phyloP scores from a whole-genome alignment of 2,888 invertebrate genomes.

The Sarcophaga subvicina region DNA sequence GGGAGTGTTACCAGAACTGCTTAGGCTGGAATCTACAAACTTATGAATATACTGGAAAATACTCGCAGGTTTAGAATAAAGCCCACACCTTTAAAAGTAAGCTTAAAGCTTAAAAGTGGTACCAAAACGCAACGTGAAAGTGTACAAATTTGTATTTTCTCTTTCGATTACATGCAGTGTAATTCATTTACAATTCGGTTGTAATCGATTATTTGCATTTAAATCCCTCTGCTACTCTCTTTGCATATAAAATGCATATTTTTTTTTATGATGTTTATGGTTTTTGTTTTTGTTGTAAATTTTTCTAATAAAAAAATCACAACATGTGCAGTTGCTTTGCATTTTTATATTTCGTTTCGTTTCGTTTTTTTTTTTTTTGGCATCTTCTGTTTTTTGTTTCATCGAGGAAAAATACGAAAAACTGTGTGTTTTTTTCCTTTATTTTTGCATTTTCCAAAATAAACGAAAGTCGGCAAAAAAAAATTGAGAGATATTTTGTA shows the following conservation, averaged over 20 bases:
- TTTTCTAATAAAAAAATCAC: slow-evolving; percentile 42
- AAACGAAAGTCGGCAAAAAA: slow-evolving; percentile 3
- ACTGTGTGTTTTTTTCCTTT: slow-evolving; percentile 8
- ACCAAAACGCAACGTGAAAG: too few relatives aligned
- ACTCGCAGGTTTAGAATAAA: too few relatives aligned
- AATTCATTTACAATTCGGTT: background rate
- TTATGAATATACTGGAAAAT: too few relatives aligned
- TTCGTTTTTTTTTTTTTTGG: background rate
- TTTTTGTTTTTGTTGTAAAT: slow-evolving; percentile 4
- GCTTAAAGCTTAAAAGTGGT: too few relatives aligned
- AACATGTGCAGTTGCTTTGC: slow-evolving; percentile 74
- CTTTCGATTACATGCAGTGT: background rate
- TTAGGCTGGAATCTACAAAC: too few relatives aligned
- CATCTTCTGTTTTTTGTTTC: slow-evolving; percentile 63
- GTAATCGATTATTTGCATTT: too few relatives aligned
- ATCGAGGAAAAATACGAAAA: slow-evolving; percentile 39
- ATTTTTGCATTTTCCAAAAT: slow-evolving; percentile 39
- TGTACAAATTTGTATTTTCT: background rate
- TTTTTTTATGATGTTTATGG: background rate
- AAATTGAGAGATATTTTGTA: slow-evolving; percentile 8
- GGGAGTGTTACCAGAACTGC: too few relatives aligned
- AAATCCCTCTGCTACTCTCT: background rate
- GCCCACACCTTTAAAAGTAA: too few relatives aligned
- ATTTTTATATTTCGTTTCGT: slow-evolving; percentile 53
- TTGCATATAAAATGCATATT: background rate